phyloP scores from a whole-genome alignment of 1,140 invertebrate species.

The Hylaeus volcanicus region DNA sequence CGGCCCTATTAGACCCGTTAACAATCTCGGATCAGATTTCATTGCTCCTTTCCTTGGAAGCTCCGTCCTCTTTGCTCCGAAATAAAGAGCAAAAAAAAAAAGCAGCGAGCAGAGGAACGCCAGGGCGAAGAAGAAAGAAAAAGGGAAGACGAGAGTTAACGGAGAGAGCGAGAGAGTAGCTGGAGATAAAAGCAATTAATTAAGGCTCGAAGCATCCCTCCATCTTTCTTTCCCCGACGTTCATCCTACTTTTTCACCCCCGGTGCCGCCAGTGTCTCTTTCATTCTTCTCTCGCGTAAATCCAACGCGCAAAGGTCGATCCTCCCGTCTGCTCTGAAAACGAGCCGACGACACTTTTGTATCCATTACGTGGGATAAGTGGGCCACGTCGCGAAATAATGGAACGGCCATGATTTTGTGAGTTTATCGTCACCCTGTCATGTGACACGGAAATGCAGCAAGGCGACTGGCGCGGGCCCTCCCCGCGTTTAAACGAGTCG shows the following conservation, averaged over 20 bases:
- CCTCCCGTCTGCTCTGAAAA: conserved; percentile 1
- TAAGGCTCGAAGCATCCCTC: conserved; percentile 26
- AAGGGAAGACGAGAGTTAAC: neutral
- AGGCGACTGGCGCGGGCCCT: conserved; percentile 22
- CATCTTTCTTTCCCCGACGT: neutral
- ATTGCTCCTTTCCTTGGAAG: neutral
- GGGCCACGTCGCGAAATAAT: conserved; percentile 50
- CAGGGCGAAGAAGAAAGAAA: neutral
- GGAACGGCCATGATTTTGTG: conserved; percentile 48
- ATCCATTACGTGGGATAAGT: conserved; percentile 44
- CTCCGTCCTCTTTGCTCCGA: neutral
- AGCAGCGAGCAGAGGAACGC: neutral
- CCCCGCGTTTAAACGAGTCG: conserved; percentile 52
- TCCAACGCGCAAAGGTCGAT: conserved; percentile 10
- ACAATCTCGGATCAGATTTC: conserved; percentile 54
- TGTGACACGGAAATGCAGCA: conserved; percentile 61
- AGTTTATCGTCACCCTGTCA: conserved; percentile 57
- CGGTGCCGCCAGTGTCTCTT: neutral
- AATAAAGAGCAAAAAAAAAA: conserved; percentile 1
- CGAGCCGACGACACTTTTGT: conserved; percentile 25
- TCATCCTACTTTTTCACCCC: neutral
- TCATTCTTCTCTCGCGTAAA: conserved; percentile 1
- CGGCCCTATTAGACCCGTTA: conserved; percentile 55
- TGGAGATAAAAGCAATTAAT: conserved; percentile 47
- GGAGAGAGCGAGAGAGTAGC: neutral